A percentile compares a stretch with the other conserved stretches of the same genome.
Evolutionary conservation across 2,888 invertebrate genomes (phyloP).

Genomic region (Alloscopus bannaensis): DNA sequence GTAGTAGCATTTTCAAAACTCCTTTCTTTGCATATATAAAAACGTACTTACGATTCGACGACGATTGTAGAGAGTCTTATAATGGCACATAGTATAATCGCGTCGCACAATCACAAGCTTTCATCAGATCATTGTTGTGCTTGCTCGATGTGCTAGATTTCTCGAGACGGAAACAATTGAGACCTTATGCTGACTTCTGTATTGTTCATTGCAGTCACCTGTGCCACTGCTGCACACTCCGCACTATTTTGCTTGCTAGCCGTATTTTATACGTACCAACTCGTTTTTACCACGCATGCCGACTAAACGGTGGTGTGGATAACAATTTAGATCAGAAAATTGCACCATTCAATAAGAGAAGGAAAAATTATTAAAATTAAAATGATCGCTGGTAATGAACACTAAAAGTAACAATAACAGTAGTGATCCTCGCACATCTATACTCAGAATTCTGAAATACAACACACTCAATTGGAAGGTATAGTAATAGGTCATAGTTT

Average conservation of each 20-base stretch:
- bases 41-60: too few relatives aligned
- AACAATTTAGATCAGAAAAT: slow-evolving; percentile 41
- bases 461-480: too few relatives aligned
- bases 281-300: slow-evolving; percentile 5
- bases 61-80: slow-evolving; percentile 16
- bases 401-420: too few relatives aligned
- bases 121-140: slow-evolving; percentile 31
- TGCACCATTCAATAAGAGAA: too few relatives aligned
- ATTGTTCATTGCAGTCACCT: background rate
- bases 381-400: slow-evolving; percentile 3
- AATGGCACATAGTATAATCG: slow-evolving; percentile 27
- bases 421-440: too few relatives aligned
- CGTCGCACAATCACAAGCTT: slow-evolving; percentile 28
- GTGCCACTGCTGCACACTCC: background rate
- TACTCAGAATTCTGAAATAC: too few relatives aligned
- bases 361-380: slow-evolving; percentile 24
- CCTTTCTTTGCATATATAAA: too few relatives aligned
- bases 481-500: too few relatives aligned
- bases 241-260: background rate
- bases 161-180: slow-evolving; percentile 53
- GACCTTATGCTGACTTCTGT: slow-evolving; percentile 28
- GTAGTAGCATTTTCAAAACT: too few relatives aligned
- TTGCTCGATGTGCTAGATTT: slow-evolving; percentile 48
- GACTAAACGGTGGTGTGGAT: too few relatives aligned
- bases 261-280: background rate